A percentile compares a stretch with the other conserved stretches of the same genome.
Conservation (phyloP, 2,797 vertebrate genomes). For the Delichon dasypus region DNA sequence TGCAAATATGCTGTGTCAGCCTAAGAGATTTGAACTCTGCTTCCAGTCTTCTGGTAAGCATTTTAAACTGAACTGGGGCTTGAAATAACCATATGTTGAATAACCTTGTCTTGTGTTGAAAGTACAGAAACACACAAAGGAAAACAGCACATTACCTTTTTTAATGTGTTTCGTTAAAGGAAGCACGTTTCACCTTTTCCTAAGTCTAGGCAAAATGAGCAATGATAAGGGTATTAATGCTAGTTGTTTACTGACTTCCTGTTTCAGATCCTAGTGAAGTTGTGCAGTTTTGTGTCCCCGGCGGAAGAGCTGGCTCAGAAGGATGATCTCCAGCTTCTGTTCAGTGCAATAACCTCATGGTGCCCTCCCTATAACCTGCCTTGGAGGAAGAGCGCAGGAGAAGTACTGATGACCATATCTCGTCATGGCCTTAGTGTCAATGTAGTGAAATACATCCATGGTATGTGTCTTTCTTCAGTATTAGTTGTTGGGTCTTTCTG, state of each 20-base stretch:
- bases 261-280: conserved; percentile 92
- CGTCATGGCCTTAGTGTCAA: conserved; percentile 96
- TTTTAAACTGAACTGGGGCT: background rate
- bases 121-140: background rate
- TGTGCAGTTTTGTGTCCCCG: conserved; percentile 96
- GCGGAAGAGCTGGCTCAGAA: conserved; percentile 98
- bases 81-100: background rate
- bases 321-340: conserved; percentile 98
- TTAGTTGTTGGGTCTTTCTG: background rate
- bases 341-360: conserved; percentile 99
- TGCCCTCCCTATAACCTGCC: conserved; percentile 98
- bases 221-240: background rate
- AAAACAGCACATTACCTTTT: accelerated
- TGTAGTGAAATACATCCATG: conserved; percentile 98
- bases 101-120: background rate
- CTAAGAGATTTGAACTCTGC: background rate
- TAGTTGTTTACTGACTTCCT: background rate
- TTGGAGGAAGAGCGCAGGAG: conserved; percentile 96
- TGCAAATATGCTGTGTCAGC: background rate
- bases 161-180: background rate
- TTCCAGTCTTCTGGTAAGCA: background rate
- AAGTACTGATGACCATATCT: conserved; percentile 97
- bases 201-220: background rate
- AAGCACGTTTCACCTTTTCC: background rate
- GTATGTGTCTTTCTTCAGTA: conserved; percentile 63